A percentile compares a stretch with the other conserved stretches of the same genome.
Conservation (phyloP, 2,797 vertebrate species). For the Orientallactaga sibirica region DNA sequence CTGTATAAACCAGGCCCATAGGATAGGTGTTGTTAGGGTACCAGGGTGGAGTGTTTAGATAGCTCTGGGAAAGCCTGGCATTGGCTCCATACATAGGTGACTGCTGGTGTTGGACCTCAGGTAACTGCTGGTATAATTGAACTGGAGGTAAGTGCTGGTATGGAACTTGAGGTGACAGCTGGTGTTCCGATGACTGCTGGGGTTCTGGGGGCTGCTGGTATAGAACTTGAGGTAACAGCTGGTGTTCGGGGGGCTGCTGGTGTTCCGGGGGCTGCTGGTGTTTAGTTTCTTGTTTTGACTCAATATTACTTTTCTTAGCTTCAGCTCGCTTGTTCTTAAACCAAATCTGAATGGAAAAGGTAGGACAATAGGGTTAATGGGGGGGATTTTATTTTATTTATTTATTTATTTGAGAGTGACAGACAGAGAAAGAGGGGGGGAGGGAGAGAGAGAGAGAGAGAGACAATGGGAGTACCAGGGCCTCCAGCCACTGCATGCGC, state of each 20-base stretch:
- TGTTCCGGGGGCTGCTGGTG: too few relatives aligned
- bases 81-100: background rate
- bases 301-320: background rate
- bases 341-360: background rate
- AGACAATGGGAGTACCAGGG: too few relatives aligned
- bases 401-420: too few relatives aligned
- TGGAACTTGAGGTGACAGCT: background rate
- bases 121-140: background rate
- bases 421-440: too few relatives aligned
- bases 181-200: background rate
- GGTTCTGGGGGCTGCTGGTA: background rate
- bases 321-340: slow-evolving; percentile 59
- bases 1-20: background rate
- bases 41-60: background rate
- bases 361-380: background rate
- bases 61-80: background rate
- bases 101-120: background rate
- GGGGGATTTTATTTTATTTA: background rate
- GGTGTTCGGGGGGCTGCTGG: background rate
- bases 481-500: too few relatives aligned
- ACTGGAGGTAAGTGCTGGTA: background rate
- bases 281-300: background rate
- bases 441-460: too few relatives aligned
- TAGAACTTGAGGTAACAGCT: background rate
- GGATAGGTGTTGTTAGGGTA: fast-evolving